Evolutionary conservation across 2,113 vertebrate species (phyloP), one percentile per base, ranked within the genome.

Genomic region (Megaceryle maxima): DNA sequence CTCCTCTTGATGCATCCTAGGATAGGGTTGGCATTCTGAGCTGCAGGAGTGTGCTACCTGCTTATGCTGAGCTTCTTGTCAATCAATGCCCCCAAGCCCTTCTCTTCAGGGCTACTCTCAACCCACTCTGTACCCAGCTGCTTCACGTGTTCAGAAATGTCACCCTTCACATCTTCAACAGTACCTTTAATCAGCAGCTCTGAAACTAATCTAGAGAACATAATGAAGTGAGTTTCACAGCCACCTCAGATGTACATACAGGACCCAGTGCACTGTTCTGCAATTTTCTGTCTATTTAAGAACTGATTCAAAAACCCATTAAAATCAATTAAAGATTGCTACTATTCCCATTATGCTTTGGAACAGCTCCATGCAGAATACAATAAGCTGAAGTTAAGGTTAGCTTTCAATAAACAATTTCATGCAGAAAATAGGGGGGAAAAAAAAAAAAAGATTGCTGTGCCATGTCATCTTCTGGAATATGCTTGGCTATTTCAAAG

Each of bases 291-390:
- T 80, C 90, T 73, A 46, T 92, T 90, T 87, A 90, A 81, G 62
- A 86, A 70, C 76, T 66, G 88, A 92, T 87, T 81, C 0, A 0
- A 86, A 86, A 93, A 60, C 13, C 50, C 69, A 84, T 93, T 92
- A 82, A 76, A 95, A 92, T 88, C 86, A 91, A 94, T 87, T 94
- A 97, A 87, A 88, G 91, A 68, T 56, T 46, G 33, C 68, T 41
- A 1, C 56, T 64, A 19, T 67, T 92, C 74, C 88, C 86, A 64
- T 44, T 72, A 72, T 5, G 35, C 43, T 79, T 51, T 87, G 84
- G 74, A 96, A 72, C 57, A 81, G 90, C 79, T 80, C 82, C 56
- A 22, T 6, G 53, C 46, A 81, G 72, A 77, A 92, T 18, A 83
- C 57, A 92, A 92, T 9, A 31, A 10, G 44, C 66, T 82, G 28